phyloP scores from a whole-genome alignment of 2,113 vertebrate genomes.

The Anthoscopus minutus region DNA sequence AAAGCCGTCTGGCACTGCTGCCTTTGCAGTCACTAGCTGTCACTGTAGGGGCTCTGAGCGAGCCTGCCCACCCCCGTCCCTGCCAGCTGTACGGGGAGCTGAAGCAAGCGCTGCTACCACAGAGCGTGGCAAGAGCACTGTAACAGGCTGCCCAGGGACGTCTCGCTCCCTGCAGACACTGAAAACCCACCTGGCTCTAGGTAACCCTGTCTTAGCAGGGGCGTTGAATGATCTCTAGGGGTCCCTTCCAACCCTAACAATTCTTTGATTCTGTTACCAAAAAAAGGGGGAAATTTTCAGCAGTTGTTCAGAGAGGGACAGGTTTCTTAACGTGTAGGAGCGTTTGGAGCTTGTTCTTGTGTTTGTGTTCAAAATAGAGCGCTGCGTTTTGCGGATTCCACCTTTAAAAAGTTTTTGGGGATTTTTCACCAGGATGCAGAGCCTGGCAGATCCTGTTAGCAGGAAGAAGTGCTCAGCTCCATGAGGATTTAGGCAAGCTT shows the following conservation, averaged over 20 bases:
- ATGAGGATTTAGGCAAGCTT: background rate
- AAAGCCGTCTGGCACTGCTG: background rate
- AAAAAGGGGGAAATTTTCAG: background rate
- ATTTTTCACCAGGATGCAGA: background rate
- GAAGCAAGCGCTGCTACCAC: fast-evolving
- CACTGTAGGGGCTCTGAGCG: background rate
- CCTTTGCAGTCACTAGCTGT: background rate
- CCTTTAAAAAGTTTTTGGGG: background rate
- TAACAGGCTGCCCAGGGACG: no score
- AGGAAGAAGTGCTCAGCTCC: background rate
- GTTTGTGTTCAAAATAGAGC: background rate
- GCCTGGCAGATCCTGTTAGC: fast-evolving
- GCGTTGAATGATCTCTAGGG: background rate
- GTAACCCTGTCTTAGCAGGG: background rate
- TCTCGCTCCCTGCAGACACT: no score
- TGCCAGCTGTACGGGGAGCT: background rate
- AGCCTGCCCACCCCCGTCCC: background rate
- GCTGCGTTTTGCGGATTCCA: background rate
- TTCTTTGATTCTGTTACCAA: background rate
- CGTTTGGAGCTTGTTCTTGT: background rate
- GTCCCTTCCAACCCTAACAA: background rate
- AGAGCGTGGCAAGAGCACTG: background rate
- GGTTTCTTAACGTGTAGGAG: background rate
- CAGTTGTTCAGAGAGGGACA: background rate
- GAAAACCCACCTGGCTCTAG: background rate